Conservation (phyloP, 2,797 vertebrate genomes). For the Xenentodon cancila region DNA sequence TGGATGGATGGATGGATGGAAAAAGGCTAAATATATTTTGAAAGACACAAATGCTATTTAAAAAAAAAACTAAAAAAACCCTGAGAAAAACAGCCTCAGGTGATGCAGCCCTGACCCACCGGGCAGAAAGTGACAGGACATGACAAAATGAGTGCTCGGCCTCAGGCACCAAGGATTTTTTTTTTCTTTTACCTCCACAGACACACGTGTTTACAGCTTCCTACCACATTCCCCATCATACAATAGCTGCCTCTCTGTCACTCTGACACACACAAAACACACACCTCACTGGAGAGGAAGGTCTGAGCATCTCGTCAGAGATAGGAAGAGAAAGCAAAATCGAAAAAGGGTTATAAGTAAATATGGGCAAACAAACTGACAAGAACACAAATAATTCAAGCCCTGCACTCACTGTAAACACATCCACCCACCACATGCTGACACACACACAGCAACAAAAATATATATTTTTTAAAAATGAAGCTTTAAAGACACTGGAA, state of each 20-base stretch:
- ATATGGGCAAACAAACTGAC: slow-evolving; percentile 47
- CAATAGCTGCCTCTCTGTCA: not conserved
- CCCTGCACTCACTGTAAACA: slow-evolving; percentile 27
- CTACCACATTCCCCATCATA: not conserved
- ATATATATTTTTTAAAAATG: not conserved
- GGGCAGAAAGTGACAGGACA: not conserved
- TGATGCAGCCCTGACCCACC: not conserved
- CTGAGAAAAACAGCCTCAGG: not conserved
- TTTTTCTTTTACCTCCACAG: too few relatives aligned
- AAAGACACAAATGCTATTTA: not conserved
- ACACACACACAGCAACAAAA: slow-evolving; percentile 2
- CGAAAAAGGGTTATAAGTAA: slow-evolving; percentile 21
- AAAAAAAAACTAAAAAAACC: not conserved
- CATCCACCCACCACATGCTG: slow-evolving; percentile 29
- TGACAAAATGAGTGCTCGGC: slow-evolving; percentile 4
- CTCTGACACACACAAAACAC: not conserved
- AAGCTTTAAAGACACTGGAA: not conserved
- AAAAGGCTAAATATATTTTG: too few relatives aligned
- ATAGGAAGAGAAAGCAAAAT: not conserved
- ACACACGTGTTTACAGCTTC: not conserved
- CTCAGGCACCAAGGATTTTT: not conserved
- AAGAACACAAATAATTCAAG: slow-evolving; percentile 18
- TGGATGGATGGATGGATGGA: too few relatives aligned
- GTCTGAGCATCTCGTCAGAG: slow-evolving; percentile 20
- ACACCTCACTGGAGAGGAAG: not conserved